Percentiles rank a stretch among this genome's conserved stretches.
phyloP scores from a whole-genome alignment of 2,888 invertebrate species.

The Melanostoma scalare region DNA sequence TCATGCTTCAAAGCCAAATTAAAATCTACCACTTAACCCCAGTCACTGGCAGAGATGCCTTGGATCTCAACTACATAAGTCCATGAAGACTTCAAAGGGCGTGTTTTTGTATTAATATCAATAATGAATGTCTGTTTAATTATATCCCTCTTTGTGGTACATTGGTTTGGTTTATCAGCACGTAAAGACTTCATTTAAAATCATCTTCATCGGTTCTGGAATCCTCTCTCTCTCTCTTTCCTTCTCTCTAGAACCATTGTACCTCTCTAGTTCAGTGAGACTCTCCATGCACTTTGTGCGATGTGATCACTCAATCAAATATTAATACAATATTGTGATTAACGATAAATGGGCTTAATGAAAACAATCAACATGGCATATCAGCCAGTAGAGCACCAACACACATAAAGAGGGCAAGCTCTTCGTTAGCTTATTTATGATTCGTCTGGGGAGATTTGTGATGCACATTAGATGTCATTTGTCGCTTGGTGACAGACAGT shows the following conservation, averaged over 20 bases:
- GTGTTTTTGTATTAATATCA: conserved; percentile 52
- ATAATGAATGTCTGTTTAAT: conserved; percentile 67
- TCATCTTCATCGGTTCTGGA: conserved; percentile 30
- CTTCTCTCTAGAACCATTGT: neutral
- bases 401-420: conserved; percentile 28
- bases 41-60: neutral
- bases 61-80: neutral
- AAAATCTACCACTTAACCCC: conserved; percentile 35
- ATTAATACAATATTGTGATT: conserved; percentile 64
- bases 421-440: conserved; percentile 56
- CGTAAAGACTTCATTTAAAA: conserved; percentile 17
- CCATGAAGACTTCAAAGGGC: neutral
- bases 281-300: neutral
- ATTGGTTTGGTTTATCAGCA: conserved; percentile 25
- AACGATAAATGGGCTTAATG: conserved; percentile 60
- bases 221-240: neutral
- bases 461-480: conserved; percentile 47
- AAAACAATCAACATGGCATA: conserved; percentile 60
- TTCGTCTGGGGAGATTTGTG: conserved; percentile 55
- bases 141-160: conserved; percentile 54
- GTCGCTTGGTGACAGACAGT: neutral
- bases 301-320: conserved; percentile 67
- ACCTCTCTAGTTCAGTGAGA: neutral
- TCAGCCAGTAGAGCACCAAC: conserved; percentile 17
- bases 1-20: conserved; percentile 13